Conservation (phyloP, 2,888 invertebrate species). For the Drosophila flavopinicola region DNA sequence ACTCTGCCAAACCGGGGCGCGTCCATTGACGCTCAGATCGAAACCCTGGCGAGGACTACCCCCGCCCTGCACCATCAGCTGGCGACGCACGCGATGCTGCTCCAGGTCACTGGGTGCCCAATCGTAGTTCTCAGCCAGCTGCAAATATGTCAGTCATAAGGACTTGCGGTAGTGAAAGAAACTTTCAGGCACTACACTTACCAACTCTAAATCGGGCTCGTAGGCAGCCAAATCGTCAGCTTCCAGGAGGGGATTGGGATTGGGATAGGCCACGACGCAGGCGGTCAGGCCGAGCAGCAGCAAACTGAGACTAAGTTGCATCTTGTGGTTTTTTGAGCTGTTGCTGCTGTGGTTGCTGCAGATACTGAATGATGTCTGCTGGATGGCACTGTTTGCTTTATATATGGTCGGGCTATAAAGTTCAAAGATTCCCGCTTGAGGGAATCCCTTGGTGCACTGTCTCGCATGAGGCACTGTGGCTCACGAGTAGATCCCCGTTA, state of each 20-base stretch:
- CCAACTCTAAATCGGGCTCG: constrained; percentile 1
- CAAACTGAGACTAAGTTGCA: constrained; percentile 21
- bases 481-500: constrained; percentile 53
- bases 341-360: background rate
- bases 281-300: constrained; percentile 13
- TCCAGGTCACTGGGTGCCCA: background rate
- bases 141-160: background rate
- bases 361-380: background rate
- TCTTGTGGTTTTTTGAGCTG: constrained; percentile 6
- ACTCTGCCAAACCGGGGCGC: constrained; percentile 78
- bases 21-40: constrained; percentile 64
- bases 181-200: constrained; percentile 4
- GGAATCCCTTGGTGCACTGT: constrained; percentile 26
- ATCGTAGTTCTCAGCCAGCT: constrained; percentile 2
- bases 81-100: constrained; percentile 50
- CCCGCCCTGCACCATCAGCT: constrained; percentile 47
- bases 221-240: constrained; percentile 9
- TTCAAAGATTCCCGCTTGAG: constrained; percentile 34
- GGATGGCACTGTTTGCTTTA: background rate
- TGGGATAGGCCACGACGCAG: constrained; percentile 12
- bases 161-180: background rate
- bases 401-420: background rate
- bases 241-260: background rate
- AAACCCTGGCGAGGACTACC: constrained; percentile 74
- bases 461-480: constrained; percentile 9